Base-by-base conservation (phyloP, 2,113 vertebrate genomes). In the Caretta caretta region DNA sequence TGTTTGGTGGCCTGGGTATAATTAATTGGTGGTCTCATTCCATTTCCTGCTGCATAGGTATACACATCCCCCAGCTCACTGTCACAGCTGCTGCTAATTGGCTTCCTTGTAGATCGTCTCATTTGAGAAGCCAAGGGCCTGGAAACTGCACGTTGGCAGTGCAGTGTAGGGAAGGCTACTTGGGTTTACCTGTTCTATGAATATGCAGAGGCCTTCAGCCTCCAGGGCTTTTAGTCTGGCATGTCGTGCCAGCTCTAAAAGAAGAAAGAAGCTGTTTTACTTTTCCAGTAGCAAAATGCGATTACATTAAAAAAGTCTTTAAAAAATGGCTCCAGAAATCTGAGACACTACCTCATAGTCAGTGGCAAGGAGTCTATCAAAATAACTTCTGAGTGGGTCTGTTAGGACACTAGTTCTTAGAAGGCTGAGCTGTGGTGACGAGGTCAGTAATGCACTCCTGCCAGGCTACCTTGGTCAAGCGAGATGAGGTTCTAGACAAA, bases 281-380 rank as follows among this genome's bases (percentile, higher is more conserved):
- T 97, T 97, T 96, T 96, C 96, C 96, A 97, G 86, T 97, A 96
- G 97, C 93, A 56, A 80, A 79, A 79, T n/a, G 48, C 25, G 31
- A 59, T 50, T 76, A 59, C 49, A 24, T 57, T 56, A 50, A 80
- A 57, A 49, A 29, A 51, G 29, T 13, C 93, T 98, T 97, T 98
- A 98, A 98, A 98, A 98, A 98, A 98, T 97, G 96, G 96, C 98
- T 98, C 98, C 98, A 98, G 98, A 96, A 98, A 98, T 98, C 98
- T 97, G 98, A 98, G 98, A 98, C 98, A 98, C 98, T 98, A 98
- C 98, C 98, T 98, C 98, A 98, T 98, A 98, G 98, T 89, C 96
- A 97, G 98, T 97, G 96, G 97, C 93, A 83, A 95, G 97, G 94
- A 98, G 97, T 96, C 97, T 98, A 97, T 98, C 97, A 98, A 98